phyloP scores from a whole-genome alignment of 2,888 invertebrate genomes.

The Aleiodes leptofemur region DNA sequence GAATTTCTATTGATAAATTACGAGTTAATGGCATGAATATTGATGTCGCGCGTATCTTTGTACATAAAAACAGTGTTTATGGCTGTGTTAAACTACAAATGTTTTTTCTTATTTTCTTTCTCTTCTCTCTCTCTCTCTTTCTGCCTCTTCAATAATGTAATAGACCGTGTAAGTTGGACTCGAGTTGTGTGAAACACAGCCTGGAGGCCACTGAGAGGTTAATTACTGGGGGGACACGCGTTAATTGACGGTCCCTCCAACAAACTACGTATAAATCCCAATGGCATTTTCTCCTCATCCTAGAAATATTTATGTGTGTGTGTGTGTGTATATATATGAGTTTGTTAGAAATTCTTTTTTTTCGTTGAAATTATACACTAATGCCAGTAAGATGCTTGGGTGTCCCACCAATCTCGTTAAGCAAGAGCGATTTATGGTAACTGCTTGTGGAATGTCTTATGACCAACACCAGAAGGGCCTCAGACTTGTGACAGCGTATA shows the following conservation, averaged over 20 bases:
- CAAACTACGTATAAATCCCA: too few relatives aligned
- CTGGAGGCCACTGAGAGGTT: not conserved
- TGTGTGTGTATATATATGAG: not conserved
- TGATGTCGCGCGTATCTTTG: too few relatives aligned
- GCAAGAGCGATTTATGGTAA: constrained; percentile 20
- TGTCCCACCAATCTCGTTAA: constrained; percentile 28
- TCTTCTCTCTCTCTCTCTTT: too few relatives aligned
- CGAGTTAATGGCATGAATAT: too few relatives aligned
- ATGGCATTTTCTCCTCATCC: not conserved
- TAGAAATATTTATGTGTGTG: not conserved
- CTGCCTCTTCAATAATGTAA: too few relatives aligned
- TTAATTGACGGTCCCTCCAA: constrained; percentile 10
- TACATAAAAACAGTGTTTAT: too few relatives aligned
- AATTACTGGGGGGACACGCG: constrained; percentile 16
- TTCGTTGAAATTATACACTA: constrained; percentile 8
- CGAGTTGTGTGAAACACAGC: constrained; percentile 15
- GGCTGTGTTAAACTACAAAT: too few relatives aligned
- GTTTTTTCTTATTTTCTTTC: too few relatives aligned
- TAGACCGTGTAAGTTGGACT: constrained; percentile 5
- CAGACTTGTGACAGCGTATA: constrained; percentile 10
- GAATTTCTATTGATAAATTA: too few relatives aligned
- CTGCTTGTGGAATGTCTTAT: not conserved
- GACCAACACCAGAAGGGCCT: constrained; percentile 18
- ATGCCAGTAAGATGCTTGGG: not conserved
- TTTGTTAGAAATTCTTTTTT: not conserved